Evolutionary conservation across 2,797 vertebrate genomes (phyloP).

Genomic region (Lithobates sylvaticus): DNA sequence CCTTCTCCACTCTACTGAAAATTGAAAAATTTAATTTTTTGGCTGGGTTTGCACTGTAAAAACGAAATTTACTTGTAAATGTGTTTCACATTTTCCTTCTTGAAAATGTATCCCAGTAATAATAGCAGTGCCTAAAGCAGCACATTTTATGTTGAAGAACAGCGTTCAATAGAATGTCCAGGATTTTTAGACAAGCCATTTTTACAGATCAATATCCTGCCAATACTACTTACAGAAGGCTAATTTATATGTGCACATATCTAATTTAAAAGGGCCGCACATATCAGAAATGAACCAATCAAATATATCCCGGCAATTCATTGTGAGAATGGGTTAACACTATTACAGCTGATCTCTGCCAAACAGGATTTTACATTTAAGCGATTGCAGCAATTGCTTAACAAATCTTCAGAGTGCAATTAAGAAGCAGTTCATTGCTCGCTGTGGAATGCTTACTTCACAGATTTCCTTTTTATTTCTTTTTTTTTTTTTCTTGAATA

Average conservation of each 20-base stretch:
- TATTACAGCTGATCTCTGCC: slow-evolving; percentile 52
- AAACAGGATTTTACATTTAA: slow-evolving; percentile 54
- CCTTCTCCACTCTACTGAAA: no score
- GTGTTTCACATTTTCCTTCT: neutral
- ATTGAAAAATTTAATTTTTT: no score
- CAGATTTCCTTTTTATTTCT: slow-evolving; percentile 47
- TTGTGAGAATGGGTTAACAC: slow-evolving; percentile 36
- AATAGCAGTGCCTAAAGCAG: neutral
- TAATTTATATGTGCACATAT: neutral
- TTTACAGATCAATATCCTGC: slow-evolving; percentile 15
- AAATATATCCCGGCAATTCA: neutral
- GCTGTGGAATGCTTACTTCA: slow-evolving; percentile 57
- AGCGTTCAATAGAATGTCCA: neutral
- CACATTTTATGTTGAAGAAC: neutral
- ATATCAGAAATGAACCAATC: neutral
- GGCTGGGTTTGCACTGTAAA: no score
- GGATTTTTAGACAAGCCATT: neutral
- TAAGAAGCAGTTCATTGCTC: slow-evolving; percentile 55
- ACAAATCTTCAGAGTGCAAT: slow-evolving; percentile 61
- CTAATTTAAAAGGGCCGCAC: neutral
- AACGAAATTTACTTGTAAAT: no score
- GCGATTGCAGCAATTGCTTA: slow-evolving; percentile 58
- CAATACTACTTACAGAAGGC: neutral
- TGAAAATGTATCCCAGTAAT: neutral
- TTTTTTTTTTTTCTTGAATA: slow-evolving; percentile 43